Percentiles rank a stretch among this genome's conserved stretches.
Conservation (phyloP, 2,113 vertebrate species). For the Thoracochromis brauschi region DNA sequence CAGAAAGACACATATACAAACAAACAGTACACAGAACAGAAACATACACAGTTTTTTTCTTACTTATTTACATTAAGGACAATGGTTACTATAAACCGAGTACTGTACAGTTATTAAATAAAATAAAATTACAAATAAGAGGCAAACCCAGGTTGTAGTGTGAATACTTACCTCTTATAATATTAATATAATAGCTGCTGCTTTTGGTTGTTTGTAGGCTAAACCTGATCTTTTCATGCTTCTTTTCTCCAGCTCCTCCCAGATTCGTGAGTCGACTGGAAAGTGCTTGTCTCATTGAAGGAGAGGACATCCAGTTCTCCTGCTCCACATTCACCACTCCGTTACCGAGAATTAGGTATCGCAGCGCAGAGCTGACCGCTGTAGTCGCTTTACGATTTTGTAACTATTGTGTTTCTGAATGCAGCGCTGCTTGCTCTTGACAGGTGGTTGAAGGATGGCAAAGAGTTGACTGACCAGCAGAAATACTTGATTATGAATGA, state of each 20-base stretch:
- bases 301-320: conserved; percentile 81
- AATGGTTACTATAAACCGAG: not conserved
- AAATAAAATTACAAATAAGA: not conserved
- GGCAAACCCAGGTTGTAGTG: not conserved
- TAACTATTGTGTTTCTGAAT: not conserved
- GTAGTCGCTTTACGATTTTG: not conserved
- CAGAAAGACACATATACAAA: not conserved
- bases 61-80: fast-evolving
- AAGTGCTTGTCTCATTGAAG: conserved; percentile 79
- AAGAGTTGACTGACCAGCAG: conserved; percentile 65
- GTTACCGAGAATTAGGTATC: conserved; percentile 79
- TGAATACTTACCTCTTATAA: not conserved
- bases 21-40: not conserved
- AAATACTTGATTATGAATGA: conserved; percentile 81
- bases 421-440: not conserved
- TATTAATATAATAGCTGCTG: not conserved
- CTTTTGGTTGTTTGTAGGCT: not conserved
- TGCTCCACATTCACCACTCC: conserved; percentile 82
- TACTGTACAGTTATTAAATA: not conserved
- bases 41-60: not conserved
- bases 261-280: conserved; percentile 83
- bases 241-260: conserved; percentile 78
- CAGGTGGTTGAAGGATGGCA: conserved; percentile 88
- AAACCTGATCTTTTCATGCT: not conserved
- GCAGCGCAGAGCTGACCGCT: not conserved